Evolutionary conservation across 2,797 vertebrate species (phyloP).

Genomic region (Ctenosaura bakeri): DNA sequence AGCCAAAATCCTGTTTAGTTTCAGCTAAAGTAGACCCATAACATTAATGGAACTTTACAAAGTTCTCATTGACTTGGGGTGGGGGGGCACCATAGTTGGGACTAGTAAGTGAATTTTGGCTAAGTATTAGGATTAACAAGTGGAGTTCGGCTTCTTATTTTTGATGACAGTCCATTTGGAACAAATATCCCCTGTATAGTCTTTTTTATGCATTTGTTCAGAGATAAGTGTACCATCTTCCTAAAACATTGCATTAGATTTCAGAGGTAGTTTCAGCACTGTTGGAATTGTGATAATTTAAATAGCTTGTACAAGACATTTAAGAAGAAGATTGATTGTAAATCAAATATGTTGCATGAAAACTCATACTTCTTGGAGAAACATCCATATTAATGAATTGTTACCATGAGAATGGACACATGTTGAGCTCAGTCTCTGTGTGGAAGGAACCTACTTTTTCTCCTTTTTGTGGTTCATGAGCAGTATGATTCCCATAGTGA

Average conservation of each 20-base stretch:
- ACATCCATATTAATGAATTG: not conserved
- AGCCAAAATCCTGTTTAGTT: too few relatives aligned
- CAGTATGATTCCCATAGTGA: not conserved
- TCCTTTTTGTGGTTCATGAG: not conserved
- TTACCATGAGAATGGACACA: not conserved
- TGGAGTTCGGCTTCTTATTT: not conserved
- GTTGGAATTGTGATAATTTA: not conserved
- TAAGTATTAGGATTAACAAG: too few relatives aligned
- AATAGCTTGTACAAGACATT: not conserved
- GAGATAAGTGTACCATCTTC: not conserved
- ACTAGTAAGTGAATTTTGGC: too few relatives aligned
- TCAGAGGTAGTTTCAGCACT: not conserved
- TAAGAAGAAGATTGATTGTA: not conserved
- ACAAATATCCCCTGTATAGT: not conserved
- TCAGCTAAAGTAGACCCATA: too few relatives aligned
- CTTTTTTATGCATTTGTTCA: not conserved
- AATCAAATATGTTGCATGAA: not conserved
- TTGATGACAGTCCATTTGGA: not conserved
- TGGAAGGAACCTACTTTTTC: not conserved
- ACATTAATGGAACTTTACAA: too few relatives aligned
- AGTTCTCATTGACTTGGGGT: too few relatives aligned
- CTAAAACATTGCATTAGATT: not conserved
- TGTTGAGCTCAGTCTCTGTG: not conserved
- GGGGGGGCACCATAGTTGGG: too few relatives aligned
- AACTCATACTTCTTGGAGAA: not conserved